Evolutionary conservation across 2,113 vertebrate genomes (phyloP), one percentile per base, ranked within the genome.

Genomic region (Orientallactaga bullata): DNA sequence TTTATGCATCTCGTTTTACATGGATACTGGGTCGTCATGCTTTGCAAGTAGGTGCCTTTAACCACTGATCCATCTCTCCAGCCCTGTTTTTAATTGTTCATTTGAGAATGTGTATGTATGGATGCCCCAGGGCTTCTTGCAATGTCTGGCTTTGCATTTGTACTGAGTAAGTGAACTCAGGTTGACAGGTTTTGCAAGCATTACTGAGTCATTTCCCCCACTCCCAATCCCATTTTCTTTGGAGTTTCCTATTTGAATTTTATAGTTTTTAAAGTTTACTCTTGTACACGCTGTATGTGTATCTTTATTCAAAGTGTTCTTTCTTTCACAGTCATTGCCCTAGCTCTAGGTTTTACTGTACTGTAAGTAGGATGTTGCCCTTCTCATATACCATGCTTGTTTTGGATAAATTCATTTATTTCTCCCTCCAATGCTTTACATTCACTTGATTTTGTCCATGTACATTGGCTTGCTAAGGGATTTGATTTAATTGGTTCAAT

Each of bases 401-500:
- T 13, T 15, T 81, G 60, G n/a, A 37, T 35, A 61, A 61, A 2
- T 84, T 23, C 7, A n/a, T 60, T 74, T 2, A 7, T 78, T 68
- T 86, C n/a, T 71, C 85, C 18, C 55, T 68, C 60, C 0, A 0
- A 26, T 86, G 65, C 26, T 73, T 73, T 89, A 58, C 15, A 24
- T 65, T 47, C 60, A 26, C 5, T 76, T 63, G n/a, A 15, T 65
- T 89, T 69, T 61, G 21, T 80, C 39, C 32, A 15, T 81, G 73
- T 82, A 39, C 47, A 13, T 83, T 65, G 55, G 32, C 61, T 89
- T 60, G 7, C 47, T 35, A 79, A n/a, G 26, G 7, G 60, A 16
- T 89, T 77, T 74, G 65, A 55, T 87, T 80, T 63, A 73, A 66
- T 88, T 90, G 84, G 28, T 85, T 78, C 90, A 23, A 13, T 26